Percentiles rank a stretch among this genome's conserved stretches.
These are phyloP conservation scores for Toxonevra muliebris DNA, from an alignment of 2,888 invertebrate species.

Conservation along the genomic window DNA sequence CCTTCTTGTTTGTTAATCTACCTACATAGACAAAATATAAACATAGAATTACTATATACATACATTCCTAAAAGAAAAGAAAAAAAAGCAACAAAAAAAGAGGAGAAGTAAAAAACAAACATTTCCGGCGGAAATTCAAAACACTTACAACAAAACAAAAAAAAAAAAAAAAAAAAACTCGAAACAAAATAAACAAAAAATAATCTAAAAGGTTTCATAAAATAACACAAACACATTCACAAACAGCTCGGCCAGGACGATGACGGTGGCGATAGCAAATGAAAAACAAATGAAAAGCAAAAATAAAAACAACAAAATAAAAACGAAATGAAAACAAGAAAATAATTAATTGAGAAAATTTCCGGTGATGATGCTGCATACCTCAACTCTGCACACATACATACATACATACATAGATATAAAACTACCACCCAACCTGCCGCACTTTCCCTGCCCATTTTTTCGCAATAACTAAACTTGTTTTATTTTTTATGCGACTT, in stretches of 20 bases:
- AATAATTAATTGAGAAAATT: conserved; percentile 44
- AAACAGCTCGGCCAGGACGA: background rate
- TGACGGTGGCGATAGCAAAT: background rate
- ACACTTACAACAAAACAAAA: conserved; percentile 13
- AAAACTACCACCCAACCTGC: too few species aligned
- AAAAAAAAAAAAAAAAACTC: background rate
- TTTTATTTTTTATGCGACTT: too few species aligned
- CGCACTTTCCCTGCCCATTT: too few species aligned
- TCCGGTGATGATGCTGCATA: conserved; percentile 31
- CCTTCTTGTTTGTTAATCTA: too few species aligned
- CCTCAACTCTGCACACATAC: too few species aligned
- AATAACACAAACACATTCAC: background rate
- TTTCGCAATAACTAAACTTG: too few species aligned
- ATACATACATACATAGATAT: too few species aligned
- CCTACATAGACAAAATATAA: too few species aligned
- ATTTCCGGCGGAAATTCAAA: conserved; percentile 48
- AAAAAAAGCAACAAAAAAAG: too few species aligned
- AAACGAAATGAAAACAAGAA: conserved; percentile 36
- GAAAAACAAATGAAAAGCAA: conserved; percentile 5
- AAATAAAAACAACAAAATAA: conserved; percentile 20
- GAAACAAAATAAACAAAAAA: background rate
- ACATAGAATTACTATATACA: too few species aligned
- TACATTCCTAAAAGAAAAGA: too few species aligned
- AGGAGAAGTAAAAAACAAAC: too few species aligned
- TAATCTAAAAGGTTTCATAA: background rate